Conservation (phyloP, 2,888 invertebrate genomes). For the Rotaria macrura region DNA sequence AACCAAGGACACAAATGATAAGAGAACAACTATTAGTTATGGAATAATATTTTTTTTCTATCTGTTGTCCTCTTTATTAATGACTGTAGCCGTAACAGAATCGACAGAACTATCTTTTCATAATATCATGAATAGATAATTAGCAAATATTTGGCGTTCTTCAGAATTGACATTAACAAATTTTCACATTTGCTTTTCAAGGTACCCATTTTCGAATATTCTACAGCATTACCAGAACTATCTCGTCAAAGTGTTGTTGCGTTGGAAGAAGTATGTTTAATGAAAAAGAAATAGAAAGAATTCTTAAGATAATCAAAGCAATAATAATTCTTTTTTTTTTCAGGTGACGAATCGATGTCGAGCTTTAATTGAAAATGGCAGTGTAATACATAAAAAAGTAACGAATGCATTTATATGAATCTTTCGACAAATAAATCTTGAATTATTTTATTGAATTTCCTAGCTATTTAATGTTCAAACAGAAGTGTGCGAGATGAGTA, state of each 20-base stretch:
- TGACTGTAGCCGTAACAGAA: neutral
- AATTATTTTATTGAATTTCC: neutral
- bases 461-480: neutral
- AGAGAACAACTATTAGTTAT: neutral
- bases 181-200: neutral
- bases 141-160: neutral
- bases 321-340: neutral
- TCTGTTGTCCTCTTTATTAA: neutral
- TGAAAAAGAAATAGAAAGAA: neutral
- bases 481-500: neutral
- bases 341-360: neutral
- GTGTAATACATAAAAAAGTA: constrained; percentile 14
- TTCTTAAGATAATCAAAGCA: neutral
- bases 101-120: neutral
- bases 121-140: neutral
- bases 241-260: constrained; percentile 14
- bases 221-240: neutral
- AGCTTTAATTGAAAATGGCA: constrained; percentile 4
- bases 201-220: constrained; percentile 10
- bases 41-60: neutral
- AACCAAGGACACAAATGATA: neutral
- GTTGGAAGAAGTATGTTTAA: neutral
- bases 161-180: neutral
- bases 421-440: too few relatives aligned
- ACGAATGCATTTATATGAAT: too few relatives aligned